Conservation (phyloP, 2,888 invertebrate genomes). For the Aphidoletes aphidimyza region DNA sequence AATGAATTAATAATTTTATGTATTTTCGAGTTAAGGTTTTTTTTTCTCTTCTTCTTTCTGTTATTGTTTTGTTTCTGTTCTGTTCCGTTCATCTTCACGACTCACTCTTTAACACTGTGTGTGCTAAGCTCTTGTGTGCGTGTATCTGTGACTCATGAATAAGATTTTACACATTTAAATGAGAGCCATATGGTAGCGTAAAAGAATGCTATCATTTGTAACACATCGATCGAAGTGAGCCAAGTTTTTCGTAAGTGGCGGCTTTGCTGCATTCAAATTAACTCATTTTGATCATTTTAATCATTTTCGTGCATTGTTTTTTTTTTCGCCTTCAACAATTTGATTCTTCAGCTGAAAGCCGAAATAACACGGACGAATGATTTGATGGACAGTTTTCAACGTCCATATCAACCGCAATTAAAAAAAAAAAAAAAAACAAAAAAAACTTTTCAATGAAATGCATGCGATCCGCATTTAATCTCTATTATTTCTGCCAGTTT, state of each 20-base stretch:
- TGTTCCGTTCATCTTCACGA: background rate
- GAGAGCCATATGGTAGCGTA: conserved; percentile 16
- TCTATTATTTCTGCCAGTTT: too few species aligned
- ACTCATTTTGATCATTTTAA: background rate
- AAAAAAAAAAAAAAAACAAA: background rate
- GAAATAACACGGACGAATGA: background rate
- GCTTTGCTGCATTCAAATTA: background rate
- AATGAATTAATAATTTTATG: conserved; percentile 34
- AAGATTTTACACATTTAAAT: conserved; percentile 1
- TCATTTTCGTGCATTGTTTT: background rate
- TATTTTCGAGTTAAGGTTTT: background rate
- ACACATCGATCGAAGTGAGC: background rate
- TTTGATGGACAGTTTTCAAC: conserved; percentile 34
- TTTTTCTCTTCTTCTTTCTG: background rate
- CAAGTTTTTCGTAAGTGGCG: background rate
- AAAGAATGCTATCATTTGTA: background rate
- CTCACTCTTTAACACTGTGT: too few species aligned
- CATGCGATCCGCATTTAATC: background rate
- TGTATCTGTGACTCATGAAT: background rate
- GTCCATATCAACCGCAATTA: background rate
- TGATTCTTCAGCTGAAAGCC: background rate
- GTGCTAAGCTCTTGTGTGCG: background rate
- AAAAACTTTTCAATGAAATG: background rate
- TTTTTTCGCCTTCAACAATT: background rate
- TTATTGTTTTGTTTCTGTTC: too few species aligned